phyloP scores from a whole-genome alignment of 2,888 invertebrate genomes.

The Papilio gigon region DNA sequence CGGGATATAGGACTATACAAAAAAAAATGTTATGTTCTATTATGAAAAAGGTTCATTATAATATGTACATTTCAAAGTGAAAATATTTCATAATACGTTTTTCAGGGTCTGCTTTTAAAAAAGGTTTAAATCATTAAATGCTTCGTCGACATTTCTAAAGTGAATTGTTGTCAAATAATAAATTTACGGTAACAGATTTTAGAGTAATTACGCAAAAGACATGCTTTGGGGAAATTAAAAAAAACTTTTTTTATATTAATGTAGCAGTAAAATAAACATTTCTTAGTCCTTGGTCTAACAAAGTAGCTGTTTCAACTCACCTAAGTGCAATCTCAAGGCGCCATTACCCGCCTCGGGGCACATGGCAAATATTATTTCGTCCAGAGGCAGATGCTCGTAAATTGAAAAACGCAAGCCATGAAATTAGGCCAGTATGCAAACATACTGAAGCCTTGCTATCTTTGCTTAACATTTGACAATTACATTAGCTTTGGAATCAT shows the following conservation, averaged over 20 bases:
- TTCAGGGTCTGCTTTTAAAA: too few relatives aligned
- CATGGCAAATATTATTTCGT: constrained; percentile 70
- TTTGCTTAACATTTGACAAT: constrained; percentile 29
- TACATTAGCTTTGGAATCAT: constrained; percentile 14
- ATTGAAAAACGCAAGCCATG: constrained; percentile 37
- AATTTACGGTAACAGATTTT: too few relatives aligned
- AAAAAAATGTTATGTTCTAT: background rate
- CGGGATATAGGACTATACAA: constrained; percentile 65
- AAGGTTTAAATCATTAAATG: too few relatives aligned
- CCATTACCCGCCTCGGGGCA: constrained; percentile 57
- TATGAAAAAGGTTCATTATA: background rate
- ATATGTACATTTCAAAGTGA: background rate
- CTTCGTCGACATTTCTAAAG: too few relatives aligned
- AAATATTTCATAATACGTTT: background rate
- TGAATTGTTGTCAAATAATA: too few relatives aligned
- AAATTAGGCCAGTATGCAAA: constrained; percentile 37
- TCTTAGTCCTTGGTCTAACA: constrained; percentile 22
- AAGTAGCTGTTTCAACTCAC: constrained; percentile 28
- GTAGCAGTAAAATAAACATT: background rate
- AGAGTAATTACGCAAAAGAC: too few relatives aligned
- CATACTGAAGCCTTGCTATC: constrained; percentile 21
- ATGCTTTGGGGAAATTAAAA: too few relatives aligned
- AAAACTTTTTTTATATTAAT: background rate
- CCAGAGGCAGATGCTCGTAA: constrained; percentile 40
- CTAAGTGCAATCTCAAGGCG: constrained; percentile 59